A percentile compares a stretch with the other conserved stretches of the same genome.
phyloP scores from a whole-genome alignment of 1,140 invertebrate genomes.

The Drosophila nannoptera region DNA sequence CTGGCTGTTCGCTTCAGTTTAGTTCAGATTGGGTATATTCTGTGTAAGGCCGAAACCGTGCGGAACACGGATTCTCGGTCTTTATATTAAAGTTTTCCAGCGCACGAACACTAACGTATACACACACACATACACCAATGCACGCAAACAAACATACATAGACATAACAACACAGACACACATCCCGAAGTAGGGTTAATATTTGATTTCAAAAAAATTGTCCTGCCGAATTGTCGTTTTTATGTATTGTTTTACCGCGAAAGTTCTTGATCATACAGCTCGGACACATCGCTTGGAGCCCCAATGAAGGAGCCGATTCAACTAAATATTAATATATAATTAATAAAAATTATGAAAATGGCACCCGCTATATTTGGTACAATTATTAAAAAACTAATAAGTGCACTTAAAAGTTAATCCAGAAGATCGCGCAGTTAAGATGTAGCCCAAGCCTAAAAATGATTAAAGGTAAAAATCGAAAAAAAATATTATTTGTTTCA shows the following conservation, averaged over 20 bases:
- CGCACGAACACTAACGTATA: conserved; percentile 17
- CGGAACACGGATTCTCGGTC: conserved; percentile 33
- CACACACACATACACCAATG: conserved; percentile 1
- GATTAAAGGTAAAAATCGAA: conserved; percentile 17
- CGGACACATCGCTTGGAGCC: too few species aligned
- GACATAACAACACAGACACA: too few species aligned
- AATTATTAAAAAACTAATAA: conserved; percentile 2
- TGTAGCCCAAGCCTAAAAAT: conserved; percentile 15
- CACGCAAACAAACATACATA: background rate
- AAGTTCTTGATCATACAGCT: background rate
- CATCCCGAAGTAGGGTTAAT: too few species aligned
- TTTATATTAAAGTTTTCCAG: conserved; percentile 51
- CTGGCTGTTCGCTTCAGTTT: conserved; percentile 51
- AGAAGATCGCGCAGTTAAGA: background rate
- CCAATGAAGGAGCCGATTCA: too few species aligned
- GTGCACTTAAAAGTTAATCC: background rate
- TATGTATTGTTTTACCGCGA: background rate
- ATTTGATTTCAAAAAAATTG: too few species aligned
- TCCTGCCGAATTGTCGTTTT: too few species aligned
- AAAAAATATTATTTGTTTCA: background rate
- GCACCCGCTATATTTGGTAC: background rate
- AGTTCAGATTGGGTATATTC: conserved; percentile 63
- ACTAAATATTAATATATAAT: too few species aligned
- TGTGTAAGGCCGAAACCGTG: conserved; percentile 55
- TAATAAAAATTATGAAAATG: background rate